These are phyloP conservation scores for Eurois occulta DNA, from an alignment of 2,888 invertebrate genomes.

Conservation along the genomic window DNA sequence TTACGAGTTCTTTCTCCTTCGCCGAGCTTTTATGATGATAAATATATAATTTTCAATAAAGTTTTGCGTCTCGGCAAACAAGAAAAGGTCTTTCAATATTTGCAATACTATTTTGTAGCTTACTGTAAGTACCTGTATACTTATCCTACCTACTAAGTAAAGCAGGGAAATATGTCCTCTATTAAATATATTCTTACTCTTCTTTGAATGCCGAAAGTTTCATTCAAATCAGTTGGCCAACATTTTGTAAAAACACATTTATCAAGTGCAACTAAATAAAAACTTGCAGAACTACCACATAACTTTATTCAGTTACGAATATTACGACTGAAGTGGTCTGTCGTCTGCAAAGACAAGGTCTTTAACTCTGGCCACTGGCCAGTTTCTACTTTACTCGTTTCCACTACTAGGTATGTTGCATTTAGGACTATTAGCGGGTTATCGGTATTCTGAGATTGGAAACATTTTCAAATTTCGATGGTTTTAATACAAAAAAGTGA, in stretches of 20 bases:
- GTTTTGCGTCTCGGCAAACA: constrained; percentile 53
- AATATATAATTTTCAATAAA: constrained; percentile 69
- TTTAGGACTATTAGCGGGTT: background rate
- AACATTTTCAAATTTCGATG: background rate
- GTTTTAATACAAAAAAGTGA: background rate
- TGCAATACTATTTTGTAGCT: constrained; percentile 53
- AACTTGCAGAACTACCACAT: background rate
- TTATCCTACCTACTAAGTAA: constrained; percentile 7
- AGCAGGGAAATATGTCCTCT: constrained; percentile 13
- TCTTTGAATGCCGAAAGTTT: background rate
- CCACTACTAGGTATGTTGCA: background rate
- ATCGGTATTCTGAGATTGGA: background rate
- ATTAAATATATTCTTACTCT: background rate
- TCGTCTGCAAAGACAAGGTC: background rate
- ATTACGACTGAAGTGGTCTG: background rate
- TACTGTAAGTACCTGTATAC: constrained; percentile 17
- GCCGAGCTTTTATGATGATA: constrained; percentile 70
- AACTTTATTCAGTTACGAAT: background rate
- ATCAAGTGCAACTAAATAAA: background rate
- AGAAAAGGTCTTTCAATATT: constrained; percentile 62
- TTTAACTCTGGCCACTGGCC: background rate
- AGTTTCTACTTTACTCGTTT: background rate
- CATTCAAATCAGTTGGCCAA: background rate
- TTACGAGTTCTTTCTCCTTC: constrained; percentile 77
- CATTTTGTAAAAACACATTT: background rate